Evolutionary conservation across 2,797 vertebrate species (phyloP).

Genomic region (Darevskia mixta): DNA sequence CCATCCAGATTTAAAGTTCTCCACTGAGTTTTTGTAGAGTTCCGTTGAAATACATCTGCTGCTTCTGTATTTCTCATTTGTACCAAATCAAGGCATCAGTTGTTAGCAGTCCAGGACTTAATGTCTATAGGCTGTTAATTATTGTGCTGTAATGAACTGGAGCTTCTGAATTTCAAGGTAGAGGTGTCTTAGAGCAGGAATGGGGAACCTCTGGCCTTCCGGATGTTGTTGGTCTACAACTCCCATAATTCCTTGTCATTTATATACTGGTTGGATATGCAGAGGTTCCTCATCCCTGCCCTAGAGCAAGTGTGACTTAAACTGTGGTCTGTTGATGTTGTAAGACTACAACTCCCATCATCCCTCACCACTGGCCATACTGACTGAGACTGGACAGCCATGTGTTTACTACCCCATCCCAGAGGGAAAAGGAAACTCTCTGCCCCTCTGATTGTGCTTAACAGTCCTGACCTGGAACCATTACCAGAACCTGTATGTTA

Average conservation of each 20-base stretch:
- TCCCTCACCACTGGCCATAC: no score
- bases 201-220: no score
- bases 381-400: no score
- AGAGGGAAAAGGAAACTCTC: background rate
- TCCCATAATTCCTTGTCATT: no score
- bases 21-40: background rate
- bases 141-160: background rate
- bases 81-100: background rate
- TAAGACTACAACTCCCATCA: no score
- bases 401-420: background rate
- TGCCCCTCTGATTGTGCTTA: background rate
- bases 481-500: background rate
- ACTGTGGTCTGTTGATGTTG: no score
- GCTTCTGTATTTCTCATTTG: background rate
- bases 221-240: no score
- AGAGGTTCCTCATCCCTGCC: no score
- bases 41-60: background rate
- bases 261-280: no score
- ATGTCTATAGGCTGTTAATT: background rate
- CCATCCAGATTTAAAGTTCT: background rate
- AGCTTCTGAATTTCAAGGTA: background rate
- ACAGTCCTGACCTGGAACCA: background rate
- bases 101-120: background rate
- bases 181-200: background rate
- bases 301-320: no score